These are phyloP conservation scores for Columba guinea DNA, from an alignment of 2,797 vertebrate species.

Conservation along the genomic window DNA sequence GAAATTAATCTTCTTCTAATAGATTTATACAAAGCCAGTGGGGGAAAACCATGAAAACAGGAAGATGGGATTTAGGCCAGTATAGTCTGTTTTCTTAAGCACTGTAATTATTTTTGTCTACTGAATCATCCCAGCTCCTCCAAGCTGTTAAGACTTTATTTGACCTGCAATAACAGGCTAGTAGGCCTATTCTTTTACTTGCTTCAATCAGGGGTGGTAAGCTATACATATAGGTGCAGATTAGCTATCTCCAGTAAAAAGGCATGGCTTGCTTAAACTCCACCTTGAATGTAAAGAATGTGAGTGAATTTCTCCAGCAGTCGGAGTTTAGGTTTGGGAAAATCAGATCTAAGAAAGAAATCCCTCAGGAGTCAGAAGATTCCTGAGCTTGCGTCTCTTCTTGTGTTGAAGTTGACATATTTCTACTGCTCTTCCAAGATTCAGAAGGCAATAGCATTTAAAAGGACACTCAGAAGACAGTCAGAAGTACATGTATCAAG, in stretches of 20 bases:
- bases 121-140: not conserved
- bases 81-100: not conserved
- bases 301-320: not conserved
- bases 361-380: not conserved
- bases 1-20: not conserved
- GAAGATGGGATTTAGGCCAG: not conserved
- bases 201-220: not conserved
- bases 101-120: not conserved
- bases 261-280: not conserved
- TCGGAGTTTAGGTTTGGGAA: not conserved
- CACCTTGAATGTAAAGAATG: not conserved
- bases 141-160: not conserved
- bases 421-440: not conserved
- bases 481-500: not conserved
- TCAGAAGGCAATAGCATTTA: not conserved
- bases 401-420: not conserved
- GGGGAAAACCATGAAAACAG: not conserved
- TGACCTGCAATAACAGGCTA: not conserved
- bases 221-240: not conserved
- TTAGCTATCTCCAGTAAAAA: not conserved
- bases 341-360: not conserved
- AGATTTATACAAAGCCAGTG: not conserved
- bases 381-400: not conserved
- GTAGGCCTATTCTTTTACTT: not conserved
- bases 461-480: not conserved